A percentile compares a stretch with the other conserved stretches of the same genome.
Conservation (phyloP, 2,797 vertebrate genomes). For the Muscicapa striata region DNA sequence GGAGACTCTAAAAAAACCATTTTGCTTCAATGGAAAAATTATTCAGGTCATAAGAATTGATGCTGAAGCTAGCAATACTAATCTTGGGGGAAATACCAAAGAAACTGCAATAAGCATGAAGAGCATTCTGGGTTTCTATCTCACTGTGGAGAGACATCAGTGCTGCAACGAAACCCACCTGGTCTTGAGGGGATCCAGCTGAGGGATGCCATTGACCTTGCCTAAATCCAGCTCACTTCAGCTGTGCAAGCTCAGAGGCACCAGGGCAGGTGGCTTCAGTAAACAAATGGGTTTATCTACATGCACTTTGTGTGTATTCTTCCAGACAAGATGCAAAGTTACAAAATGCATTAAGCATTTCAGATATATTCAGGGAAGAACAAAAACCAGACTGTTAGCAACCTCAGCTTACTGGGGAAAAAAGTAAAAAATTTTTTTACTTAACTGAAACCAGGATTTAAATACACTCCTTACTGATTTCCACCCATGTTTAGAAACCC, state of each 20-base stretch:
- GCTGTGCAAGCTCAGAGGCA: not conserved
- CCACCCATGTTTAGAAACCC: not conserved
- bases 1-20: not conserved
- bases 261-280: not conserved
- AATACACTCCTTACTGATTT: slow-evolving; percentile 2
- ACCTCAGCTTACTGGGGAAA: not conserved
- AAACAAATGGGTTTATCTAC: not conserved
- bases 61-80: not conserved
- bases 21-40: not conserved
- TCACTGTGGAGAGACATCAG: not conserved
- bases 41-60: not conserved
- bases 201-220: not conserved
- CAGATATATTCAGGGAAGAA: not conserved
- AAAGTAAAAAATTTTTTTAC: not conserved
- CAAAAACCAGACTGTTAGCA: not conserved
- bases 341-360: not conserved
- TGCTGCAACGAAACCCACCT: not conserved
- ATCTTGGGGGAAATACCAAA: not conserved
- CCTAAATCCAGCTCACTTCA: not conserved
- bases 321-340: not conserved
- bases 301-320: not conserved
- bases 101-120: not conserved
- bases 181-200: not conserved
- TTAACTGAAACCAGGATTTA: slow-evolving; percentile 9
- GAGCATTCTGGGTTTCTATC: not conserved